Percentiles rank a stretch among this genome's conserved stretches.
These are phyloP conservation scores for Typhlichthys eigenmanni DNA, from an alignment of 2,797 vertebrate genomes.

Conservation along the genomic window DNA sequence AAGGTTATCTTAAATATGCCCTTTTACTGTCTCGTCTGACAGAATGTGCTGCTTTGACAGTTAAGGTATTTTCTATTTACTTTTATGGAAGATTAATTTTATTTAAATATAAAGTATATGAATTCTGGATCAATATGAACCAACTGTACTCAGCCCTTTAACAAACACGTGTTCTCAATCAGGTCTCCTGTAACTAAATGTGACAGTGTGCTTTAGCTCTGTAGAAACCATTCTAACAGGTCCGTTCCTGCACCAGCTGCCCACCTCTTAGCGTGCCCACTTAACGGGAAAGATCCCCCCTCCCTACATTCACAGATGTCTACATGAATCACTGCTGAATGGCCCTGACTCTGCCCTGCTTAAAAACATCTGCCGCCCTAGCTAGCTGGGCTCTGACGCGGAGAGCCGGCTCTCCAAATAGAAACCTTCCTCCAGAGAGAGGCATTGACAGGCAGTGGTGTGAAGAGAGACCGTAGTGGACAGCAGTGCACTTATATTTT, in stretches of 20 bases:
- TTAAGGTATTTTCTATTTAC: no score
- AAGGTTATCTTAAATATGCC: no score
- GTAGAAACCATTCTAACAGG: no score
- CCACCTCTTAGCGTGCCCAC: slow-evolving; percentile 51
- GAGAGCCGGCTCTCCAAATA: slow-evolving; percentile 56
- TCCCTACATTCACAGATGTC: slow-evolving; percentile 63
- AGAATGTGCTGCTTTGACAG: no score
- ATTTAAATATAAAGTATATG: neutral
- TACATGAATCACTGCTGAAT: slow-evolving; percentile 54
- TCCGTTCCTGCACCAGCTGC: slow-evolving; percentile 33
- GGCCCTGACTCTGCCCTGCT: slow-evolving; percentile 52
- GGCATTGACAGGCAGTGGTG: slow-evolving; percentile 57
- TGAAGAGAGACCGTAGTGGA: slow-evolving; percentile 34
- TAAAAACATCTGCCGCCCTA: slow-evolving; percentile 44
- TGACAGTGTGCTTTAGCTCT: neutral
- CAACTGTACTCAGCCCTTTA: no score
- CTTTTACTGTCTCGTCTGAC: no score
- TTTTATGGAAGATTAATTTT: neutral
- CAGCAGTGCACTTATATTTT: neutral
- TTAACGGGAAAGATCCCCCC: slow-evolving; percentile 53
- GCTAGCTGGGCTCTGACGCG: slow-evolving; percentile 45
- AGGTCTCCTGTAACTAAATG: no score
- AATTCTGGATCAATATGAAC: neutral
- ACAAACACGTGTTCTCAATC: no score
- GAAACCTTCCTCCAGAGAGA: slow-evolving; percentile 51